phyloP scores from a whole-genome alignment of 2,797 vertebrate species.

The Thripadectes ignobilis region DNA sequence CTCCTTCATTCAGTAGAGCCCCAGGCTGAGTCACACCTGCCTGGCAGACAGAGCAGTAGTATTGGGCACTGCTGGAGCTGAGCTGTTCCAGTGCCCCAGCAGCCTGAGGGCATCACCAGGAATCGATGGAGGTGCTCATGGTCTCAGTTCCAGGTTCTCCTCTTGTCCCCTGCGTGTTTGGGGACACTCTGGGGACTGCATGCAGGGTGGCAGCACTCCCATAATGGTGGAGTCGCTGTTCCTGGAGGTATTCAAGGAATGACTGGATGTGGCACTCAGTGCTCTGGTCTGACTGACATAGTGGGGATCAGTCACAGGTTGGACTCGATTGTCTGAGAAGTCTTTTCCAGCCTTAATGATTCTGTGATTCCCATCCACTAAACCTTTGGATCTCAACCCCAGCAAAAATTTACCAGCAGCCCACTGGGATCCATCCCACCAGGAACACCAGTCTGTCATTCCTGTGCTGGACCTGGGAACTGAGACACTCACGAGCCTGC shows the following conservation, averaged over 20 bases:
- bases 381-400: background rate
- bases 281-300: background rate
- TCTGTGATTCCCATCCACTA: background rate
- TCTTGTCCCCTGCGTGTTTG: background rate
- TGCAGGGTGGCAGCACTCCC: background rate
- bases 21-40: fast-evolving
- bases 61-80: background rate
- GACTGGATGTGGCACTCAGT: fast-evolving
- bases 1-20: background rate
- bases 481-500: background rate
- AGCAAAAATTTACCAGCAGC: background rate
- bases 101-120: background rate
- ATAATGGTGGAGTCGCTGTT: background rate
- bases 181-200: fast-evolving
- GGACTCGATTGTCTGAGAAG: background rate
- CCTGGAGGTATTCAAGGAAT: background rate
- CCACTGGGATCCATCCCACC: background rate
- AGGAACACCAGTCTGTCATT: background rate
- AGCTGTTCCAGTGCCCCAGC: fast-evolving
- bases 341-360: background rate
- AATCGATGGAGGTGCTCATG: fast-evolving
- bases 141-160: background rate
- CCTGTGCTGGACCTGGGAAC: background rate
- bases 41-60: background rate
- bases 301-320: fast-evolving